phyloP scores from a whole-genome alignment of 1,140 invertebrate species.

The Pentalonia nigronervosa region DNA sequence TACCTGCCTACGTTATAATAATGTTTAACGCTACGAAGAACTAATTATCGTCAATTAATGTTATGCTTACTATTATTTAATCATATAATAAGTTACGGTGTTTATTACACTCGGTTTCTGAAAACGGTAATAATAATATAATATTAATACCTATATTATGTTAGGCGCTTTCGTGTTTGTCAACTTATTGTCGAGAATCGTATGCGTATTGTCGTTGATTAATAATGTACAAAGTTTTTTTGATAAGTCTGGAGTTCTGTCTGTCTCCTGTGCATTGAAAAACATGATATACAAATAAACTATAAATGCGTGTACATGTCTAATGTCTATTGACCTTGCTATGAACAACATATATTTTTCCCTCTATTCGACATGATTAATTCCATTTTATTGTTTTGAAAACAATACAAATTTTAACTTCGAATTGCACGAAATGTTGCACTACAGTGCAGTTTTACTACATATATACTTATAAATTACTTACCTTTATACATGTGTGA shows the following conservation, averaged over 20 bases:
- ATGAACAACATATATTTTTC: not conserved
- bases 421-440: not conserved
- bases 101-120: not conserved
- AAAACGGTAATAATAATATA: not conserved
- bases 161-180: not conserved
- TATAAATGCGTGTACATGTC: not conserved
- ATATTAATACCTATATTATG: not conserved
- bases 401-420: slow-evolving; percentile 5
- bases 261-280: not conserved
- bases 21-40: not conserved
- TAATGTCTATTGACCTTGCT: not conserved
- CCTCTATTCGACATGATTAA: not conserved
- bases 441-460: not conserved
- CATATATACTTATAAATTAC: not conserved
- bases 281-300: not conserved
- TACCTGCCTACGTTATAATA: not conserved
- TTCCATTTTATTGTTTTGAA: slow-evolving; percentile 5
- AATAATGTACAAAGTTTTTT: not conserved
- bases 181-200: not conserved
- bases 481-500: not conserved
- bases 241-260: not conserved
- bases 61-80: not conserved
- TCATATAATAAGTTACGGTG: not conserved
- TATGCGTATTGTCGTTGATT: not conserved
- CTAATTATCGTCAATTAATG: not conserved